These are phyloP conservation scores for Beroe ovata DNA, from an alignment of 37 sponge, comb jelly and placozoan species.

Conservation along the genomic window DNA sequence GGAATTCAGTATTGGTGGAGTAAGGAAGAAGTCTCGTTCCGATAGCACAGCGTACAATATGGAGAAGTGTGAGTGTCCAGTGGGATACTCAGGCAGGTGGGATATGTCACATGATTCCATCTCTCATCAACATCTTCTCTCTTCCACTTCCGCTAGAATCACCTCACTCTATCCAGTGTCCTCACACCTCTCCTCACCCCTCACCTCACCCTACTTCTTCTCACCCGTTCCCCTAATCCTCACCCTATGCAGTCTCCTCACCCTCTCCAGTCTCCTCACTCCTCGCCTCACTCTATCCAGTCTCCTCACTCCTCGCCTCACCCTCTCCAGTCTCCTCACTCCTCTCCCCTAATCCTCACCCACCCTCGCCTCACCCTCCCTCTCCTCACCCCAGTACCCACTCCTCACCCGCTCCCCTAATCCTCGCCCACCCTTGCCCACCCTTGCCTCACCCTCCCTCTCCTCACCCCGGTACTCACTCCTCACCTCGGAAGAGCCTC, in stretches of 20 bases:
- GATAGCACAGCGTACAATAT: conserved; percentile 32
- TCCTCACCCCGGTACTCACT: too few relatives aligned
- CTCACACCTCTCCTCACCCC: not conserved
- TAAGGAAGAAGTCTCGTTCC: not conserved
- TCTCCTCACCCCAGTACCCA: not conserved
- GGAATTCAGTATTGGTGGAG: conserved; percentile 53
- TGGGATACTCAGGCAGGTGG: conserved; percentile 74
- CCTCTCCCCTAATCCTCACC: not conserved
- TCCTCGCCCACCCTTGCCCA: not conserved
- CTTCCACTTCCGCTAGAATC: not conserved
- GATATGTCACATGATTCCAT: not conserved
- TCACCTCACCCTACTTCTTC: not conserved
- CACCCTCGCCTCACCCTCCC: not conserved
- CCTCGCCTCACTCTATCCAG: too few relatives aligned
- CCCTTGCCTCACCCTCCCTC: too few relatives aligned
- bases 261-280: not conserved
- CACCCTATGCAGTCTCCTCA: not conserved
- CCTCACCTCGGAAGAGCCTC: too few relatives aligned
- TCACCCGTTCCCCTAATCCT: not conserved
- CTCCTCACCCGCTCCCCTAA: not conserved
- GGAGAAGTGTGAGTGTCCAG: conserved; percentile 72
- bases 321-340: not conserved
- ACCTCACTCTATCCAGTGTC: not conserved
- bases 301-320: not conserved
- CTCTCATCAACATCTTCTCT: not conserved